Evolutionary conservation across 2,797 vertebrate species (phyloP), one percentile per base, ranked within the genome.

Genomic region (Manis crassicaudata): DNA sequence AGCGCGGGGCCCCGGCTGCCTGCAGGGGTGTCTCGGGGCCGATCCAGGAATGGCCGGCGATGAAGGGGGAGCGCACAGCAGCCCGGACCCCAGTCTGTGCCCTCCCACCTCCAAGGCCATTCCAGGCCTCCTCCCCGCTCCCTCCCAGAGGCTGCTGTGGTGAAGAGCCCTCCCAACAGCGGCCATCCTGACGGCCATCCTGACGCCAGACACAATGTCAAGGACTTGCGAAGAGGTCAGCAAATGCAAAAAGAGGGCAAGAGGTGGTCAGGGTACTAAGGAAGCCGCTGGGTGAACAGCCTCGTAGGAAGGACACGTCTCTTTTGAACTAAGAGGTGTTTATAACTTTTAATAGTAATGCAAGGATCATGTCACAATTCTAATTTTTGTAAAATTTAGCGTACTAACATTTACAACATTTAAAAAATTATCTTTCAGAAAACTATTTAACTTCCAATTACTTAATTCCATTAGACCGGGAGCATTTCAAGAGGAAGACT

Each of bases 301-400:
- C 77, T 40, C 35, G 6, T 2, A 27, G 35, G 76, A 25, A 43
- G 37, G 32, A 13, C 27, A 13, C 9, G 3, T 29, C 40, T 13
- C 5, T 62, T 20, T 20, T 18, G 56, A 20, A 29, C 37, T 12
- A 12, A 43, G 9, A 20, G 9, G 18, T 4, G 1, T 6, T 14
- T 1, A 20, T 13, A 7, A 1, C 10, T 58, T 50, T 35, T 25
- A 37, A 11, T 14, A 72, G 21, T 27, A 8, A 46, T 8, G 9
- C 46, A 11, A 65, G 18, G 5, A 0, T 12, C 1, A 10, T 2
- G 13, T 2, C 43, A 18, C 43, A 8, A 0, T 17, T 4, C 32
- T 52, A 3, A n/a, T 1, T 21, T 1, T 10, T 2, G 2, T 0
- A 54, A 58, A 7, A 17, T 12, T 12, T 29, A 50, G 18, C 16